Evolutionary conservation across 2,113 vertebrate genomes (phyloP).

Genomic region (Callaeas wilsoni): DNA sequence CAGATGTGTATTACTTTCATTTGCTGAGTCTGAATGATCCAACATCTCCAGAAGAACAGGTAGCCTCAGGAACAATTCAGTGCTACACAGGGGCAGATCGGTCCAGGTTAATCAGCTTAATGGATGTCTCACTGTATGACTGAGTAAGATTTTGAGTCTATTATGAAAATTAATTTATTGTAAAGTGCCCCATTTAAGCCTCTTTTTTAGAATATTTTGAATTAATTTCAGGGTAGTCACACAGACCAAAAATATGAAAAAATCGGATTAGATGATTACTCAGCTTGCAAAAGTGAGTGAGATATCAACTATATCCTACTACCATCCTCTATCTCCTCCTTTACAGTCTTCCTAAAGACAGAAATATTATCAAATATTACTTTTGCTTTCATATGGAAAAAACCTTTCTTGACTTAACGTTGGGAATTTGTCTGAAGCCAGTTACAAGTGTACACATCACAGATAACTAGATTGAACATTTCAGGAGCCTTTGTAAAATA

Average conservation of each 20-base stretch:
- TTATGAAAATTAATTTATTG: not conserved
- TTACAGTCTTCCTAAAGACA: not conserved
- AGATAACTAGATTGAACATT: not conserved
- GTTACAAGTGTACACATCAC: not conserved
- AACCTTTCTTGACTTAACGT: not conserved
- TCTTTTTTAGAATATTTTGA: not conserved
- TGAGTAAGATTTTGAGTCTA: not conserved
- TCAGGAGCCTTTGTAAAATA: not conserved
- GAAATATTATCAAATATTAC: not conserved
- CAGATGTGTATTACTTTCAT: not conserved
- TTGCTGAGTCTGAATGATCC: not conserved
- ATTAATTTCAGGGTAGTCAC: not conserved
- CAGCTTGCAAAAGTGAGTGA: not conserved
- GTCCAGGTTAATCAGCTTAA: not conserved
- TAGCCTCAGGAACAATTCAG: not conserved
- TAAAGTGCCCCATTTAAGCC: not conserved
- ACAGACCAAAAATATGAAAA: not conserved
- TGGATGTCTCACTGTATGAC: not conserved
- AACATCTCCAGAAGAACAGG: not conserved
- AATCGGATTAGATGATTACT: not conserved
- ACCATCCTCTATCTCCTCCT: not conserved
- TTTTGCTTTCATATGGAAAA: not conserved
- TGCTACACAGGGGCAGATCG: accelerated
- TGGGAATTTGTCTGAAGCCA: not conserved
- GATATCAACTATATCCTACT: not conserved